Conservation (phyloP, 2,113 vertebrate species). For the Recurvirostra avosetta region DNA sequence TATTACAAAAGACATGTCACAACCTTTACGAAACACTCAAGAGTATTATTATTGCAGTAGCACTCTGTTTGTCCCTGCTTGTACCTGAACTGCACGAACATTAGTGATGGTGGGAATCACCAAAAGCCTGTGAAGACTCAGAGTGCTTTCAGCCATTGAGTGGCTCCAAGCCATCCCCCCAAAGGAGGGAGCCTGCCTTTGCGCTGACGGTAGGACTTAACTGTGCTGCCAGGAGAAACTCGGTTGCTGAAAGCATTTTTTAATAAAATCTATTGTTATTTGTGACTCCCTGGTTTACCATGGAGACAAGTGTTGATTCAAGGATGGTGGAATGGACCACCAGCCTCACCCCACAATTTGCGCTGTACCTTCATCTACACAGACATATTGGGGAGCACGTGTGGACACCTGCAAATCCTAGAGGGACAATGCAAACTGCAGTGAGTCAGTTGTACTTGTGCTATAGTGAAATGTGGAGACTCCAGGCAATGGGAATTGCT, state of each 20-base stretch:
- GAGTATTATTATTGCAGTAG: background rate
- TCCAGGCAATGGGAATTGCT: background rate
- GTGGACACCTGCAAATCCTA: background rate
- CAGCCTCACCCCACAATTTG: background rate
- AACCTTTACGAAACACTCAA: background rate
- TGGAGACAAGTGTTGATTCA: rapidly evolving
- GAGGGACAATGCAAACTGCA: background rate
- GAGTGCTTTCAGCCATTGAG: background rate
- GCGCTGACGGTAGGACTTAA: background rate
- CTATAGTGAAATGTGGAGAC: background rate
- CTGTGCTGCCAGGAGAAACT: background rate
- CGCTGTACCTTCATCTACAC: background rate
- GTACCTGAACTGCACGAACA: background rate
- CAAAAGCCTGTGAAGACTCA: background rate
- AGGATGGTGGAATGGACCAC: background rate
- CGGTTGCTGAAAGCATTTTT: background rate
- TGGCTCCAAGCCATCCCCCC: background rate
- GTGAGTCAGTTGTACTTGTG: background rate
- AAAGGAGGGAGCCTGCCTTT: background rate
- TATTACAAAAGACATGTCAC: background rate
- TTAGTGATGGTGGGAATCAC: rapidly evolving
- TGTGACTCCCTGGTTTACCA: background rate
- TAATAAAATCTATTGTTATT: background rate
- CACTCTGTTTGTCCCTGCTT: background rate
- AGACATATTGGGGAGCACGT: background rate